Conservation (phyloP, 2,888 invertebrate genomes). For the Morinoia aosen region DNA sequence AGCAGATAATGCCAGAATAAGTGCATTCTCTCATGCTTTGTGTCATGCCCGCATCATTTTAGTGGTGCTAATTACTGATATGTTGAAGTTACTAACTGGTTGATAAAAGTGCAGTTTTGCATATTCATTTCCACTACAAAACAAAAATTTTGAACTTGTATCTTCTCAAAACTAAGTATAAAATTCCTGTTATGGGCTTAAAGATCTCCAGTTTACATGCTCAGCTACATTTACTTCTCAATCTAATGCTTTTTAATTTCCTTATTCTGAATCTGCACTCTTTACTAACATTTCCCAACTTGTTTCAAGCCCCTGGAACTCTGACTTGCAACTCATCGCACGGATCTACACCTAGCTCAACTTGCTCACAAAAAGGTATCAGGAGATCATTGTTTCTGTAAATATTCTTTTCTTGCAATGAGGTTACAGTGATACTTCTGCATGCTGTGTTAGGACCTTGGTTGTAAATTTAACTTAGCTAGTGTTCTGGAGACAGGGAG, state of each 20-base stretch:
- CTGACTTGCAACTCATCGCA: background rate
- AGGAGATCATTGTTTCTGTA: background rate
- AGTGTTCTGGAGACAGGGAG: background rate
- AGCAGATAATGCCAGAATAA: no score
- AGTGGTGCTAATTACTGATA: background rate
- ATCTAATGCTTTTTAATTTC: background rate
- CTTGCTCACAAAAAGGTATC: constrained; percentile 36
- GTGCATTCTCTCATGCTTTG: no score
- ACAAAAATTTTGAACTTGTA: background rate
- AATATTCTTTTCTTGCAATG: background rate
- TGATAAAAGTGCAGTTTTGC: background rate
- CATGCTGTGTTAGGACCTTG: background rate
- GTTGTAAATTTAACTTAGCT: background rate
- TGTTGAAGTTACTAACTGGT: background rate
- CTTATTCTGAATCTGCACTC: background rate
- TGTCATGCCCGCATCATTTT: background rate
- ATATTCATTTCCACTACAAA: background rate
- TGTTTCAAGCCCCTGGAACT: constrained; percentile 30
- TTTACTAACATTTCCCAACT: constrained; percentile 12
- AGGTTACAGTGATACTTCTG: background rate
- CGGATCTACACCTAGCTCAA: background rate
- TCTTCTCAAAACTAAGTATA: background rate
- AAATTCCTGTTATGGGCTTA: no score
- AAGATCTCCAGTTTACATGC: background rate
- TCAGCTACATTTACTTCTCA: background rate